Evolutionary conservation across 2,797 vertebrate species (phyloP), one percentile per base, ranked within the genome.

Genomic region (Lepus townsendii): DNA sequence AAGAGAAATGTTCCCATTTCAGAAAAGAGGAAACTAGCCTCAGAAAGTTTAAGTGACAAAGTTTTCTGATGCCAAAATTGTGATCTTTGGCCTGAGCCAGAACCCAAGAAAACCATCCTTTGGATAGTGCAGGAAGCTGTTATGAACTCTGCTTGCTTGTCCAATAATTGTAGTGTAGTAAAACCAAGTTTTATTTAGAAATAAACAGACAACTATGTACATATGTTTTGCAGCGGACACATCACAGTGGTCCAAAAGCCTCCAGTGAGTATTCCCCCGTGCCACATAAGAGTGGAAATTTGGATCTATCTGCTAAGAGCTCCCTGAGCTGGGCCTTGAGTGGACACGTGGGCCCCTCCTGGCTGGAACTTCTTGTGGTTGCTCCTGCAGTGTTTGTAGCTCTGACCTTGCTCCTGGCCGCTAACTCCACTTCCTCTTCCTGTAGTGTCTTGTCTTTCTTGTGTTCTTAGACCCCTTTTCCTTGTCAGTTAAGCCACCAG

Each of bases 101-200:
- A 90, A 50, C 52, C 35, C 12, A 27, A 90, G 73, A 83, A 92
- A 95, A 88, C 27, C 38, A n/a, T 66, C 83, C 47, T 26, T 63
- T 80, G 35, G 79, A 35, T 35, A 65, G 68, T 80, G 22, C 32
- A 60, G 84, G 68, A 63, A 78, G 42, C 83, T 94, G 73, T 42
- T 83, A 60, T 83, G 83, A 92, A 76, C 72, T 78, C 80, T 47
- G 26, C 69, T 90, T 71, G 72, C 72, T 87, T 95, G 91, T 79
- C 90, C 78, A 92, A 50, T 94, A 95, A 95, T 93, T 95, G 54
- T 38, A 92, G 77, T 72, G 30, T 78, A 80, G 90, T 71, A 78
- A 91, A 93, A 77, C 63, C 79, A 94, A 86, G 82, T 94, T 95
- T 97, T 96, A 93, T 82, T 96, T 96, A 82, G 82, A 96, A 83